Evolutionary conservation across 2,888 invertebrate species (phyloP).

Genomic region (Aphrophora alni): DNA sequence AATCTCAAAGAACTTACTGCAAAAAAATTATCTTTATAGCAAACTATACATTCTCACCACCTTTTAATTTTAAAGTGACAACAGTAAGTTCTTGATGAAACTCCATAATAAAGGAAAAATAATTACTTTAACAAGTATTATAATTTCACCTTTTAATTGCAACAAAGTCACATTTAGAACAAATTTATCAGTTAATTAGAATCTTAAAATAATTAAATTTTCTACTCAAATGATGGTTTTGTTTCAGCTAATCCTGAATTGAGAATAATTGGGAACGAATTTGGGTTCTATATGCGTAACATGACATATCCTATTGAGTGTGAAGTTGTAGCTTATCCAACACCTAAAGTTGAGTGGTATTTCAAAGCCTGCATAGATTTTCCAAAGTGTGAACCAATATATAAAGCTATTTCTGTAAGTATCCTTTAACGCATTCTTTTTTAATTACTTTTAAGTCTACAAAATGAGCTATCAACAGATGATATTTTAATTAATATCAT

Average conservation of each 20-base stretch:
- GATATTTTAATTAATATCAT: no score
- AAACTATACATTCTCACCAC: no score
- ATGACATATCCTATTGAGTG: constrained; percentile 59
- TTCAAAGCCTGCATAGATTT: constrained; percentile 54
- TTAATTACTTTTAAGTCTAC: not conserved
- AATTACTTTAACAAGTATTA: no score
- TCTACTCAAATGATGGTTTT: not conserved
- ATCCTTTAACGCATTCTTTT: constrained; percentile 15
- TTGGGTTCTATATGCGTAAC: constrained; percentile 35
- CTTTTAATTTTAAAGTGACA: no score
- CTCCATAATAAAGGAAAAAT: no score
- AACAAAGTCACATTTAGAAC: no score
- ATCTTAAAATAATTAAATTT: no score
- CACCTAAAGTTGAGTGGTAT: constrained; percentile 64
- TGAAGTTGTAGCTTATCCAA: constrained; percentile 63
- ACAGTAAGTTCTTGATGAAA: no score
- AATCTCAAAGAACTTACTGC: no score
- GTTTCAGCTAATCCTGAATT: constrained; percentile 47
- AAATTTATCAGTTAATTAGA: no score
- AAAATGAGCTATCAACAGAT: constrained; percentile 2
- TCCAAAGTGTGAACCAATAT: constrained; percentile 40
- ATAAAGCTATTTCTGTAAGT: constrained; percentile 50
- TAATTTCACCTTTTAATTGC: no score
- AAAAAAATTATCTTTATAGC: no score
- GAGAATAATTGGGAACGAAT: constrained; percentile 9